Conservation (phyloP, 2,888 invertebrate species). For the Brachypalpus laphriformis region DNA sequence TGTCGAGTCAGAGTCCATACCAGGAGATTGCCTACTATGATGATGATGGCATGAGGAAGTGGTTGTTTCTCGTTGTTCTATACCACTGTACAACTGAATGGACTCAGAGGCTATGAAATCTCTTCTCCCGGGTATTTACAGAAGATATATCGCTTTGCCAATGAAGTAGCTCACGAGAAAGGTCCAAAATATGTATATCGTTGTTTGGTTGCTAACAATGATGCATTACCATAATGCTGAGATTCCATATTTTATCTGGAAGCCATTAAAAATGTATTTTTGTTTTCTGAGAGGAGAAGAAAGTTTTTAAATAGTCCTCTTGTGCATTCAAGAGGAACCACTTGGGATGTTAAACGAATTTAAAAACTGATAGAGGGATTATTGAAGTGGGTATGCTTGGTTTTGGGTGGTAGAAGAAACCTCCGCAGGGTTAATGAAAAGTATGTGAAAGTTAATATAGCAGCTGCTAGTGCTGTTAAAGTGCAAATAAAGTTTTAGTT, state of each 20-base stretch:
- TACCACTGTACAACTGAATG: slow-evolving; percentile 26
- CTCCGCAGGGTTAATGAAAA: too few species aligned
- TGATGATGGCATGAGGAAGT: slow-evolving; percentile 58
- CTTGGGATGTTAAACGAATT: slow-evolving; percentile 12
- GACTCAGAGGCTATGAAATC: slow-evolving; percentile 1
- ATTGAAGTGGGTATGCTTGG: background rate
- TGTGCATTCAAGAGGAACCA: slow-evolving; percentile 28
- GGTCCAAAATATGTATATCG: slow-evolving; percentile 51
- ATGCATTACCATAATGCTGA: slow-evolving; percentile 67
- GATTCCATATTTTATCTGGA: slow-evolving; percentile 70
- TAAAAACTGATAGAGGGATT: background rate
- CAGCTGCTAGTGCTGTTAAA: too few species aligned
- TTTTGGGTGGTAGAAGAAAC: background rate
- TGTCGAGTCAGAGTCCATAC: slow-evolving; percentile 64
- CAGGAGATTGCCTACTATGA: slow-evolving; percentile 47
- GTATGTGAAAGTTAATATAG: too few species aligned
- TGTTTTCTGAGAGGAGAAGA: background rate
- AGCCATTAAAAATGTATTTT: slow-evolving; percentile 39
- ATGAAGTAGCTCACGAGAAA: slow-evolving; percentile 73
- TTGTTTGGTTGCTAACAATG: slow-evolving; percentile 51
- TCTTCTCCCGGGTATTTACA: slow-evolving; percentile 40
- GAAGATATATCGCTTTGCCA: slow-evolving; percentile 63
- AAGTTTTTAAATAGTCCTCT: slow-evolving; percentile 34
- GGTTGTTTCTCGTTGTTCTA: slow-evolving; percentile 46
- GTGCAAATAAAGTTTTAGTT: too few species aligned